A percentile compares a stretch with the other conserved stretches of the same genome.
phyloP scores from a whole-genome alignment of 2,888 invertebrate species.

The Acanthosepion pharaonis region DNA sequence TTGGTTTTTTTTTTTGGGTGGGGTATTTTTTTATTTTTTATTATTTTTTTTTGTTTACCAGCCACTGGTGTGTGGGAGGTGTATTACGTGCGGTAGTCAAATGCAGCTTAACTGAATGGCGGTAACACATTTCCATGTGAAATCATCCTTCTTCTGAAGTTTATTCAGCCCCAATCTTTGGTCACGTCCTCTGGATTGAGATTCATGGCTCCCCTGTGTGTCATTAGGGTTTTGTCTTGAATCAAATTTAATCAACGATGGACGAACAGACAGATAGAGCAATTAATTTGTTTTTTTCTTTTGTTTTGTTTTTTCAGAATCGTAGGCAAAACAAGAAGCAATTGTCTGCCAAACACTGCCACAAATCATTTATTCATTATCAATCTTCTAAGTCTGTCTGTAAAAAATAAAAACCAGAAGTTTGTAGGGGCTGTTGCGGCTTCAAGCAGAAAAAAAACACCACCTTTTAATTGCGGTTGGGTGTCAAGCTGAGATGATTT shows the following conservation, averaged over 20 bases:
- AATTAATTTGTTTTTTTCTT: background rate
- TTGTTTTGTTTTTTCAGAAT: background rate
- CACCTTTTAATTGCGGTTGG: background rate
- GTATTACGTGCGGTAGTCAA: background rate
- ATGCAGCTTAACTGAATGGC: background rate
- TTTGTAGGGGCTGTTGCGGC: background rate
- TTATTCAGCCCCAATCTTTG: background rate
- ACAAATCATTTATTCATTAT: background rate
- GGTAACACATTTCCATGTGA: background rate
- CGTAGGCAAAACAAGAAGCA: background rate
- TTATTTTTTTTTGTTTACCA: too few relatives aligned
- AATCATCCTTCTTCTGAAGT: background rate
- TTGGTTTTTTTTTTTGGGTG: too few relatives aligned
- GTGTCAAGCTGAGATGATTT: background rate
- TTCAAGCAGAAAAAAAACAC: background rate
- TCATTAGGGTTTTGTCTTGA: conserved; percentile 14
- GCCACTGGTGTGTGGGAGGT: background rate
- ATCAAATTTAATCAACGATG: conserved; percentile 42
- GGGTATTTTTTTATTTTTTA: too few relatives aligned
- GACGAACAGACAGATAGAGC: background rate
- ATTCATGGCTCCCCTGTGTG: conserved; percentile 33
- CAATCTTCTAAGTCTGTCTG: background rate
- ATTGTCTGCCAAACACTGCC: background rate
- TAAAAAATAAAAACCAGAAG: background rate
- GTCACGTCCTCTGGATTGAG: background rate